A percentile compares a stretch with the other conserved stretches of the same genome.
Conservation (phyloP, 2,113 vertebrate genomes). For the Pygoscelis antarcticus region DNA sequence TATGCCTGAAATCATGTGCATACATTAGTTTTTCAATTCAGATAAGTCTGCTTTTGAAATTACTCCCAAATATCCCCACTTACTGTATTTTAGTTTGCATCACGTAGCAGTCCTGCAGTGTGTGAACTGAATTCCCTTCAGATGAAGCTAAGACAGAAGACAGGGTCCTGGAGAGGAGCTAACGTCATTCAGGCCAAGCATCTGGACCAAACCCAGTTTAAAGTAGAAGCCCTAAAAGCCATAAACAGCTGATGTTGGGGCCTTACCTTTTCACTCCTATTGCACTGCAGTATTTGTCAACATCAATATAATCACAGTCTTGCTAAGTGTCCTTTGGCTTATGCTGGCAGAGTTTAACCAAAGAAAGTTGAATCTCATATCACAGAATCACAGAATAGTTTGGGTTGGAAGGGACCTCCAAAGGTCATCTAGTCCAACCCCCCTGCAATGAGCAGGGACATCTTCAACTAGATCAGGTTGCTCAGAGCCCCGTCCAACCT, state of each 20-base stretch:
- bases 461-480: no score
- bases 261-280: not conserved
- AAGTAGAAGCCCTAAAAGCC: not conserved
- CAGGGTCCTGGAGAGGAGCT: not conserved
- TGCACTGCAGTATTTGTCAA: not conserved
- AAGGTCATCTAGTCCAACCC: no score
- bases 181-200: not conserved
- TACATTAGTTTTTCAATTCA: not conserved
- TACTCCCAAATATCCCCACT: not conserved
- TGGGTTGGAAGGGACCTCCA: no score
- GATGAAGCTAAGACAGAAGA: not conserved
- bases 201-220: not conserved
- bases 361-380: not conserved
- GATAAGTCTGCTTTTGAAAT: not conserved
- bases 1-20: not conserved
- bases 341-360: not conserved
- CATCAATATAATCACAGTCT: not conserved
- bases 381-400: no score
- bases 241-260: not conserved
- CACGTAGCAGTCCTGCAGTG: fast-evolving
- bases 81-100: not conserved
- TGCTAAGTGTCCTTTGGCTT: not conserved
- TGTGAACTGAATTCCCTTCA: not conserved
- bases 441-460: no score
- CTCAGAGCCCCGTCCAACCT: no score